Base-by-base conservation (phyloP, 2,113 vertebrate species). In the Calyptommatus sinebrachiatus region DNA sequence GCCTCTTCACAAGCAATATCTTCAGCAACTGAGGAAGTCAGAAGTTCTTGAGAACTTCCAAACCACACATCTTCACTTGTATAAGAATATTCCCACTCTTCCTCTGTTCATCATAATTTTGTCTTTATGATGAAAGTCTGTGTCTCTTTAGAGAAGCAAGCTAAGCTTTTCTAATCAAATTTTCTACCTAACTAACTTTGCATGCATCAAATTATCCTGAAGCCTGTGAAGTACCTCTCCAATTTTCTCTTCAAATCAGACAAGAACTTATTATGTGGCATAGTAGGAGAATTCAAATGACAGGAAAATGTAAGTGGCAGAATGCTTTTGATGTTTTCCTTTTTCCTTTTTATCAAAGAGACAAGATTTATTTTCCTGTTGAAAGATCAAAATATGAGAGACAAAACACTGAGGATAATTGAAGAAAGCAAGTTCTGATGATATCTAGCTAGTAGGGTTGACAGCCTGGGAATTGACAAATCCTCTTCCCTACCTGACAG, bases 401-500 rank as follows among this genome's bases (percentile, higher is more conserved):
- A 31, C 35, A 41, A 88, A 90, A 81, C 76, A 82, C 66, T 86
- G 29, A 21, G 85, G 85, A 85, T 81, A 89, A 84, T 73, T 77
- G 80, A 88, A 60, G 77, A 84, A 90, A 86, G 85, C 72, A 82
- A 83, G 70, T 76, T 79, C 83, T 76, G 77, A 35, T 87, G 67
- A 53, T 48, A 46, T 35, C 22, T 0, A 86, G 72, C 29, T 77
- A 83, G 48, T 85, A 82, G 0, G 83, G 83, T 84, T 84, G 46
- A 83, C 79, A n/a, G 76, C 72, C 66, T 9, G 16, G 7, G 50
- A 75, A 79, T 28, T 41, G 68, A 85, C 84, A 89, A 79, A 79
- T 79, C 82, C 73, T 88, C 84, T 77, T 88, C 78, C 80, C 78
- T 79, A 81, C 70, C 88, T 85, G 74, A 81, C 84, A 88, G 78